Base-by-base conservation (phyloP, 2,888 invertebrate species). In the Cephus nigrinus region DNA sequence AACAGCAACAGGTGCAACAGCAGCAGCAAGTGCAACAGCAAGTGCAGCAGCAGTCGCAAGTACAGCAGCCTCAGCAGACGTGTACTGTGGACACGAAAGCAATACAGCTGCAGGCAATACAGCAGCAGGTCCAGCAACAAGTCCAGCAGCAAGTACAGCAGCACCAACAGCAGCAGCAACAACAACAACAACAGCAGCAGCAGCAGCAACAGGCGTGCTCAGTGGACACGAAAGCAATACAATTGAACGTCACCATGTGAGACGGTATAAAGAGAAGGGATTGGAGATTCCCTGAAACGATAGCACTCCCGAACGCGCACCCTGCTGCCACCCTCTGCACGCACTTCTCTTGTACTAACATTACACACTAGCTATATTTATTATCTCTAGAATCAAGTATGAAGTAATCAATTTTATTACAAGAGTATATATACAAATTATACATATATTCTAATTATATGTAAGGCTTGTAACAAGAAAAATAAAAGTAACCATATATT, bases 391-490 rank as follows among this genome's bases (percentile, higher is more conserved):
- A 90, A 86, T 87, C 89, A 88, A 89, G 84, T 90, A 91, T 81
- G 76, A 81, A 81, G 78, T 81, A 81, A 82, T 87, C 90, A 86
- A 88, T 90, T 91, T 91, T 91, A 91, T 90, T 90, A 91, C 90
- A 88, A 89, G 90, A 91, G 90, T 90, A 90, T 90, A 90, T 90
- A 90, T 88, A 89, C 82, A 88, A 89, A 90, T 86, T 90, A 91
- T 91, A 91, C 88, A 91, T 90, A 90, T 90, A 90, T 90, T 91
- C 90, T 91, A 91, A 90, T 88, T 87, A 88, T 55, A 55, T 89
- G 85, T 91, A 91, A 91, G 91, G 91, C 91, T 91, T 91, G 91
- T 91, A 91, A 91, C 90, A 91, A 91, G 90, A 85, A 90, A 55
- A 89, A 88, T 88, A 90, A 90, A 90, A 91, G 85, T 91, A 91